phyloP scores from a whole-genome alignment of 1,140 invertebrate species.

The Drosophila yakuba region DNA sequence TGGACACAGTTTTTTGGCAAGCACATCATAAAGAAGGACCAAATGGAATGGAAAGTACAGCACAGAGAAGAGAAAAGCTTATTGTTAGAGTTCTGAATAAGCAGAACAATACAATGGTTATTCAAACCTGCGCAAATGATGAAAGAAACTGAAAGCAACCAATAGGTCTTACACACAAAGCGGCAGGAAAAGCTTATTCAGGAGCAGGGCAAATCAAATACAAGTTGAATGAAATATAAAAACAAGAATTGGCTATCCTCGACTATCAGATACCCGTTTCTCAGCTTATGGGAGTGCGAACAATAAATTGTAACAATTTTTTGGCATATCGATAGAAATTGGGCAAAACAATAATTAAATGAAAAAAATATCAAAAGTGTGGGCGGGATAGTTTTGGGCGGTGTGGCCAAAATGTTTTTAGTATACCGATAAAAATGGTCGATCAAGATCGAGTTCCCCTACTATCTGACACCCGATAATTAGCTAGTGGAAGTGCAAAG shows the following conservation, averaged over 20 bases:
- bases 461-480: too few relatives aligned
- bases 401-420: too few relatives aligned
- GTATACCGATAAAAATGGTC: too few relatives aligned
- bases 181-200: conserved; percentile 6
- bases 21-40: not conserved
- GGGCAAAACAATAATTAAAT: too few relatives aligned
- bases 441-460: too few relatives aligned
- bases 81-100: conserved; percentile 62
- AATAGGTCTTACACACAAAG: conserved; percentile 36
- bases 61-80: conserved; percentile 44
- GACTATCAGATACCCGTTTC: not conserved
- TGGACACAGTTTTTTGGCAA: not conserved
- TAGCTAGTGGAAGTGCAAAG: too few relatives aligned
- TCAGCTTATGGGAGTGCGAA: not conserved
- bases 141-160: conserved; percentile 39
- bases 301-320: not conserved
- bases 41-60: conserved; percentile 21
- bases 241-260: not conserved
- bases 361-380: too few relatives aligned
- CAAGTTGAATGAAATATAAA: not conserved
- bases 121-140: conserved; percentile 55
- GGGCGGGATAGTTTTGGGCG: too few relatives aligned
- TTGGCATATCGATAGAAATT: too few relatives aligned
- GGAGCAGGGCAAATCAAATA: not conserved
- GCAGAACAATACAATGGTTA: conserved; percentile 47